Evolutionary conservation across 2,888 invertebrate genomes (phyloP).

Genomic region (Tineola bisselliella): DNA sequence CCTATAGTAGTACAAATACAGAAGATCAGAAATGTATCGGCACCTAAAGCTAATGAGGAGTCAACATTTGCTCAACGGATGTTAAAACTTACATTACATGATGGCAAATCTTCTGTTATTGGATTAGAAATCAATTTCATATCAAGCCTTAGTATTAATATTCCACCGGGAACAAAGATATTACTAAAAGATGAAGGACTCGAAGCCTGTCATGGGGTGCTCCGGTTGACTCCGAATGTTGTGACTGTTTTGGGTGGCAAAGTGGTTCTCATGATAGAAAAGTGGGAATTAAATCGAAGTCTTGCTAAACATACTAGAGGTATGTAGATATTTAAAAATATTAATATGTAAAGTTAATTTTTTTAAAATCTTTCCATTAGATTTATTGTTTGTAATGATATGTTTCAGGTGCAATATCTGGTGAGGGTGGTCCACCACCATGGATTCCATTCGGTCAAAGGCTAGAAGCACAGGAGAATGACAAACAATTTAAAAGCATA

Average conservation of each 20-base stretch:
- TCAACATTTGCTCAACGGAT: slow-evolving; percentile 83
- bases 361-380: slow-evolving; percentile 14
- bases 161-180: slow-evolving; percentile 91
- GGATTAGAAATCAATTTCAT: slow-evolving; percentile 82
- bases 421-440: slow-evolving; percentile 84
- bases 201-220: slow-evolving; percentile 75
- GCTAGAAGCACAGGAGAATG: slow-evolving; percentile 68
- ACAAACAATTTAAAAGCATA: slow-evolving; percentile 77
- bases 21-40: slow-evolving; percentile 87
- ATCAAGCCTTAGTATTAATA: slow-evolving; percentile 77
- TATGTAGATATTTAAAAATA: slow-evolving; percentile 25
- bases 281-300: slow-evolving; percentile 82
- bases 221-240: slow-evolving; percentile 75
- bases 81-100: slow-evolving; percentile 84
- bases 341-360: slow-evolving; percentile 13
- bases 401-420: slow-evolving; percentile 35
- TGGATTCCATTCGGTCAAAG: slow-evolving; percentile 93
- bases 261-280: slow-evolving; percentile 83
- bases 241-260: slow-evolving; percentile 84
- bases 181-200: slow-evolving; percentile 50
- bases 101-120: slow-evolving; percentile 81
- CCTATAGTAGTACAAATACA: slow-evolving; percentile 87
- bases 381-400: neutral
- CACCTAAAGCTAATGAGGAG: slow-evolving; percentile 91
- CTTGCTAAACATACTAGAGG: slow-evolving; percentile 72